Base-by-base conservation (phyloP, 2,888 invertebrate genomes). In the Platycheirus albimanus region DNA sequence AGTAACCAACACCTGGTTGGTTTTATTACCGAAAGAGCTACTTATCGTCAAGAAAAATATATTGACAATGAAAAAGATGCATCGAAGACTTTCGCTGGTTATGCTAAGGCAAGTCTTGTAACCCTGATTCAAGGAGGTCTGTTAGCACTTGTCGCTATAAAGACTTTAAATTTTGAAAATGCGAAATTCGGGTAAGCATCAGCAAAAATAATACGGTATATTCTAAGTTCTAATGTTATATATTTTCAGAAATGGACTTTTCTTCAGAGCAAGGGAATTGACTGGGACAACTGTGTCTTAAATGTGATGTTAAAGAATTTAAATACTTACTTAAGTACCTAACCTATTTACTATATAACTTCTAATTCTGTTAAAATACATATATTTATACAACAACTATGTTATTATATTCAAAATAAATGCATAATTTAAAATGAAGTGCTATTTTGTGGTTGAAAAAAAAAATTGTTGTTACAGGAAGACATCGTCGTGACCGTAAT, bases 111-210 rank as follows among this genome's bases (percentile, higher is more conserved):
- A 5, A 63, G 61, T 47, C 79, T 77, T 10, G 30, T 86, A 13
- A 20, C 76, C n/a, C 17, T 86, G 1, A 78, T 84, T 5, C 87
- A 87, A 61, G 85, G 75, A 7, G 54, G 66, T 13, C 36, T 87
- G 2, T 56, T 87, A n/a, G 85, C 85, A 1, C 67, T 85, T 41
- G 64, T 86, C 13, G 28, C 85, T 11, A 54, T 86, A 20, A 86
- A 85, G 76, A 84, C 86, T 5, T 41, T 87, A 0, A 80, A 58
- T 54, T 76, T 76, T 3, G 83, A 85, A n/a, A 71, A 67, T 4
- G 19, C 49, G 8, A 74, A 86, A 11, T 64, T 85, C 3, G 74
- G 86, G 87, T 87, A 81, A 69, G 86, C 3, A 7, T 24, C 5
- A 24, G 5, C 24, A 24, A 24, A 24, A 24, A 24, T 72, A 28